Conservation (phyloP, 2,113 vertebrate genomes). For the Eulemur rufifrons region DNA sequence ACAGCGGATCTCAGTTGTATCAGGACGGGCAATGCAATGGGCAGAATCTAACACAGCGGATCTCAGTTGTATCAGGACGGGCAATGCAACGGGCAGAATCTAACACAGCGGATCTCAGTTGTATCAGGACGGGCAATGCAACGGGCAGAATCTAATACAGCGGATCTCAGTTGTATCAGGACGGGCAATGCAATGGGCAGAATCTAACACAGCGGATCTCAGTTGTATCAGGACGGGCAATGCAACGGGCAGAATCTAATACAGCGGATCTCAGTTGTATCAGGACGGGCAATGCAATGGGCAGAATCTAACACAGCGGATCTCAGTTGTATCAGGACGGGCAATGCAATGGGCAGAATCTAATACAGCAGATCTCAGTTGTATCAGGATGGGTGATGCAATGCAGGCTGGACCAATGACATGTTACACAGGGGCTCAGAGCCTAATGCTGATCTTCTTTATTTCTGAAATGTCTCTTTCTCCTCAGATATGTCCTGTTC, state of each 20-base stretch:
- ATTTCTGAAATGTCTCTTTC: neutral
- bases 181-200: neutral
- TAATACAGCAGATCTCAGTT: neutral
- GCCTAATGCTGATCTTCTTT: neutral
- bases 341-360: neutral
- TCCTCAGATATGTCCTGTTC: neutral
- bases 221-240: neutral
- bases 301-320: no score
- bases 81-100: neutral
- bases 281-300: neutral
- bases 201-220: neutral
- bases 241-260: no score
- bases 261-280: neutral
- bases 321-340: neutral
- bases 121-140: fast-evolving
- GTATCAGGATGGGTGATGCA: fast-evolving
- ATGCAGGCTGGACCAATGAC: fast-evolving
- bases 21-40: neutral
- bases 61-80: neutral
- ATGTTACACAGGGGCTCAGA: neutral
- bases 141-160: no score
- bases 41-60: no score
- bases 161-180: neutral
- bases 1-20: neutral
- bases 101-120: neutral